A percentile compares a stretch with the other conserved stretches of the same genome.
phyloP scores from a whole-genome alignment of 2,797 vertebrate genomes.

The Clarias fuscus region DNA sequence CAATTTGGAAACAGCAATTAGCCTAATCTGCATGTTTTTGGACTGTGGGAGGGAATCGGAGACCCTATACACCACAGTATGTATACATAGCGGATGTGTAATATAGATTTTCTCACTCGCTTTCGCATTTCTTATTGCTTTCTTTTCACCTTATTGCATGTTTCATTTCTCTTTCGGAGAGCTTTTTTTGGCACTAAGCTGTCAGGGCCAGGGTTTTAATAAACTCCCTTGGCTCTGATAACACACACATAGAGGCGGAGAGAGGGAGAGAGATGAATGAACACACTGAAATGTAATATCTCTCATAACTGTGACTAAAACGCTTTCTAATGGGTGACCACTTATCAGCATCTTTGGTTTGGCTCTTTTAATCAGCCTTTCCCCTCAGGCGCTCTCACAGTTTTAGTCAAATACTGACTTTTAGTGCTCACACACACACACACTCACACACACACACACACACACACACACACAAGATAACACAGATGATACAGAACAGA shows the following conservation, averaged over 20 bases:
- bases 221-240: slow-evolving; percentile 45
- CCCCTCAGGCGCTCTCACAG: slow-evolving; percentile 62
- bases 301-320: slow-evolving; percentile 57
- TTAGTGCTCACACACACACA: slow-evolving; percentile 16
- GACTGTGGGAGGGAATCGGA: too few species aligned
- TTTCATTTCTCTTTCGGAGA: background rate
- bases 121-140: background rate
- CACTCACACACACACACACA: slow-evolving; percentile 32
- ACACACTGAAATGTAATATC: slow-evolving; percentile 44
- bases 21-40: too few species aligned
- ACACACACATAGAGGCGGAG: slow-evolving; percentile 47
- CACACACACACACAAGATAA: slow-evolving; percentile 19
- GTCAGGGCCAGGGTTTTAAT: slow-evolving; percentile 21
- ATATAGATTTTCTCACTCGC: background rate
- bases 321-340: slow-evolving; percentile 51
- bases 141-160: background rate
- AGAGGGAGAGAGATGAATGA: slow-evolving; percentile 40
- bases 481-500: background rate
- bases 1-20: too few species aligned
- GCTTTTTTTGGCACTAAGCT: slow-evolving; percentile 5
- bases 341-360: slow-evolving; percentile 50
- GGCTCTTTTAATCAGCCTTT: slow-evolving; percentile 52
- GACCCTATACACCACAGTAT: too few species aligned
- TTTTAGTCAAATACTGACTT: slow-evolving; percentile 33
- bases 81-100: background rate